Percentiles rank a stretch among this genome's conserved stretches.
Evolutionary conservation across 2,113 vertebrate species (phyloP).

Genomic region (Urocynchramus pylzowi): DNA sequence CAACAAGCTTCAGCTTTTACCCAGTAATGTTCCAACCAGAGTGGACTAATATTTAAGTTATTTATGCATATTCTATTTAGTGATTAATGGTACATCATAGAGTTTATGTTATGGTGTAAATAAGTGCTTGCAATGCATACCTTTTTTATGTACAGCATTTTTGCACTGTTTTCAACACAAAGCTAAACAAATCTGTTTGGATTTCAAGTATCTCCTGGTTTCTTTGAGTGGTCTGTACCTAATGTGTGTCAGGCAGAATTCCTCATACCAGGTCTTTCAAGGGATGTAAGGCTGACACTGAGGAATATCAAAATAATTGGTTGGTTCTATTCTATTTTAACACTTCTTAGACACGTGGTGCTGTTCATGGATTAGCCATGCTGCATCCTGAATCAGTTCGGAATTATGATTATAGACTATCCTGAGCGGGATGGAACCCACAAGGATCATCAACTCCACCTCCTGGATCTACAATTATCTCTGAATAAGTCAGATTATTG

Average conservation of each 20-base stretch:
- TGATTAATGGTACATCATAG: background rate
- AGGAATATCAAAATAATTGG: background rate
- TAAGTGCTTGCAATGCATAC: background rate
- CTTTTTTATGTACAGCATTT: background rate
- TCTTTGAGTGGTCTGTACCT: background rate
- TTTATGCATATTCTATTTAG: background rate
- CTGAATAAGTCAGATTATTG: background rate
- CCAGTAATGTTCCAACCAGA: background rate
- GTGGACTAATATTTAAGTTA: background rate
- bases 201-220: background rate
- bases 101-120: background rate
- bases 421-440: background rate
- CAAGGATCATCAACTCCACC: background rate
- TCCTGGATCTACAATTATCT: background rate
- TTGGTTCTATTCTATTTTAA: background rate
- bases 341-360: rapidly evolving
- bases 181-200: background rate
- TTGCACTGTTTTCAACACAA: background rate
- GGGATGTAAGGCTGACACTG: background rate
- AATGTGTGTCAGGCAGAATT: background rate
- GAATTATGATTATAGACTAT: background rate
- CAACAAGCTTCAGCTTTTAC: background rate
- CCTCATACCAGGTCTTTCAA: background rate
- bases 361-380: background rate
- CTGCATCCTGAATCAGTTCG: background rate